A percentile compares a stretch with the other conserved stretches of the same genome.
Conservation (phyloP, 2,797 vertebrate species). For the Phataginus tricuspis region DNA sequence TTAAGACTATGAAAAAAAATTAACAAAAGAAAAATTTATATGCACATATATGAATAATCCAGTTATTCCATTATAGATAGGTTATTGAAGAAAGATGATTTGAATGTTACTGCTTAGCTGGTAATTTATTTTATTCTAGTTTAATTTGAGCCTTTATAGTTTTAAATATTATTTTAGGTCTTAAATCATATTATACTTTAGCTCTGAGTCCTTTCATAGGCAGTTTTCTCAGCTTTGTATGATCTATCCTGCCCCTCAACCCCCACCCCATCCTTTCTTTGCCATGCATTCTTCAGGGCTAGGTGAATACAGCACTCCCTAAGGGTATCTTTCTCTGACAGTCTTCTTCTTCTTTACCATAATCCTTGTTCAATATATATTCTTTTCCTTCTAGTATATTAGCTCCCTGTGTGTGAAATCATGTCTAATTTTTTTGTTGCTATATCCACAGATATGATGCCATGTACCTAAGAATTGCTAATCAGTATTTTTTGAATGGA, state of each 20-base stretch:
- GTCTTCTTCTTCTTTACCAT: not conserved
- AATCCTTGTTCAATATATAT: not conserved
- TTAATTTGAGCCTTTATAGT: not conserved
- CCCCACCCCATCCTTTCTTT: not conserved
- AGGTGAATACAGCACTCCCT: not conserved
- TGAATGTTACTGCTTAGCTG: not conserved
- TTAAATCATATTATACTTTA: not conserved
- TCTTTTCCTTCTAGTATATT: not conserved
- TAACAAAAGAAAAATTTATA: not conserved
- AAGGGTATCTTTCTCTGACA: not conserved
- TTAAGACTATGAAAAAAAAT: not conserved
- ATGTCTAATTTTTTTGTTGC: not conserved
- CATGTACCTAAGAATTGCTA: not conserved
- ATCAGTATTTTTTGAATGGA: not conserved
- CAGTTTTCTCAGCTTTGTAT: not conserved
- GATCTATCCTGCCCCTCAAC: not conserved
- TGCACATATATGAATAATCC: not conserved
- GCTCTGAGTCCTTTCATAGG: not conserved
- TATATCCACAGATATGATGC: not conserved
- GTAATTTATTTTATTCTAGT: not conserved
- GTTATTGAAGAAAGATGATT: not conserved
- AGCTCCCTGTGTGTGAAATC: not conserved
- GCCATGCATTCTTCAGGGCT: not conserved
- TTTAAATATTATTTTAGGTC: slow-evolving; percentile 35
- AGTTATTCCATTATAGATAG: not conserved